phyloP scores from a whole-genome alignment of 2,113 vertebrate genomes.

The Plecturocebus donacophilus region DNA sequence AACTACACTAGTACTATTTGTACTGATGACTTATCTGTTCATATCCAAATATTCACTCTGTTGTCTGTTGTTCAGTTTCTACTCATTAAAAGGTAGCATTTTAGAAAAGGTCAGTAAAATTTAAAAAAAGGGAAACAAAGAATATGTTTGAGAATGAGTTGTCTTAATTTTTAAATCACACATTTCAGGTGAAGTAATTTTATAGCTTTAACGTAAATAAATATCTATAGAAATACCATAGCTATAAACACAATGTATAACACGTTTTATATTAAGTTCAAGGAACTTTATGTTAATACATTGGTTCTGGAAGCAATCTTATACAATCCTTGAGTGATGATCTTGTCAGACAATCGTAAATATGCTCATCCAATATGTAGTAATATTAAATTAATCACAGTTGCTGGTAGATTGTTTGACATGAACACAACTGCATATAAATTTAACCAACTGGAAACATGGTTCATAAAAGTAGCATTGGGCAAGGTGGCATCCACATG shows the following conservation, averaged over 20 bases:
- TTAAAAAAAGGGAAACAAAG: neutral
- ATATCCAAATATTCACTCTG: neutral
- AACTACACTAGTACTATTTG: neutral
- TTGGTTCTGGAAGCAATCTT: neutral
- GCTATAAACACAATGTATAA: neutral
- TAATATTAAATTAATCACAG: constrained; percentile 46
- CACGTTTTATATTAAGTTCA: neutral
- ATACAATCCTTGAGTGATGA: neutral
- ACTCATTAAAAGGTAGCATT: neutral
- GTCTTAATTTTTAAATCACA: constrained; percentile 8
- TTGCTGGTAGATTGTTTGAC: neutral
- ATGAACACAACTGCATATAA: neutral
- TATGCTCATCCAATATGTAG: constrained; percentile 11
- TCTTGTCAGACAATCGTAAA: constrained; percentile 41
- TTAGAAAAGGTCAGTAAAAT: constrained; percentile 7
- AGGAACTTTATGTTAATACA: neutral
- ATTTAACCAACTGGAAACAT: constrained; percentile 40
- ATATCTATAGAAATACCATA: neutral
- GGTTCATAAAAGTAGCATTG: constrained; percentile 45
- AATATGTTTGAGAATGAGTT: neutral
- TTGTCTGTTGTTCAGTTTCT: neutral
- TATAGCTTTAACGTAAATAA: constrained; percentile 1
- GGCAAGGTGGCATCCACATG: neutral
- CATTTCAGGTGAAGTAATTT: neutral
- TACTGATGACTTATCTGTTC: neutral